A percentile compares a stretch with the other conserved stretches of the same genome.
Conservation (phyloP, 1,140 invertebrate genomes). For the Aethina tumida region DNA sequence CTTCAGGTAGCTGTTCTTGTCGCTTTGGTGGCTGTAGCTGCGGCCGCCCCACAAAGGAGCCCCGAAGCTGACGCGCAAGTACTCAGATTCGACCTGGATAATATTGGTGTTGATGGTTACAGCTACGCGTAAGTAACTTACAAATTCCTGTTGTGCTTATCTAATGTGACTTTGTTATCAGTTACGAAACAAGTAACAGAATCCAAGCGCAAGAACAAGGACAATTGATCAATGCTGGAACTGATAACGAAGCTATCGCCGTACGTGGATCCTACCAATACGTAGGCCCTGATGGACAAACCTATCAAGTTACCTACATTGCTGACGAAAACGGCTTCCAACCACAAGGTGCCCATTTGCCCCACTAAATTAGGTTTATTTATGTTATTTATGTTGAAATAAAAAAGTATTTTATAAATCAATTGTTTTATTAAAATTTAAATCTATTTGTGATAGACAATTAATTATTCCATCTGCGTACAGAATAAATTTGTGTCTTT, state of each 20-base stretch:
- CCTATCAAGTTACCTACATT: conserved; percentile 50
- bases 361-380: no score
- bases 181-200: conserved; percentile 59
- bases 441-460: no score
- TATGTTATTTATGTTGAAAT: no score
- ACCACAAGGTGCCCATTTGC: conserved; percentile 49
- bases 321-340: conserved; percentile 70
- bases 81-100: conserved; percentile 33
- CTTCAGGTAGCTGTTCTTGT: conserved; percentile 22
- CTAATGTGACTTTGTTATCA: conserved; percentile 32
- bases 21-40: conserved; percentile 29
- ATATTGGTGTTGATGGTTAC: conserved; percentile 36
- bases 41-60: conserved; percentile 29
- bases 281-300: conserved; percentile 53
- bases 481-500: no score
- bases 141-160: no score
- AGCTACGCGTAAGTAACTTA: conserved; percentile 42
- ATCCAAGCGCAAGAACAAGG: conserved; percentile 52
- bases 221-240: conserved; percentile 44
- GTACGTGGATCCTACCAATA: conserved; percentile 58
- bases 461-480: no score
- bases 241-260: conserved; percentile 44
- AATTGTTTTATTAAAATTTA: no score
- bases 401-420: no score
- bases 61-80: conserved; percentile 25